These are phyloP conservation scores for Macquaria australasica DNA, from an alignment of 2,113 vertebrate species.

Conservation along the genomic window DNA sequence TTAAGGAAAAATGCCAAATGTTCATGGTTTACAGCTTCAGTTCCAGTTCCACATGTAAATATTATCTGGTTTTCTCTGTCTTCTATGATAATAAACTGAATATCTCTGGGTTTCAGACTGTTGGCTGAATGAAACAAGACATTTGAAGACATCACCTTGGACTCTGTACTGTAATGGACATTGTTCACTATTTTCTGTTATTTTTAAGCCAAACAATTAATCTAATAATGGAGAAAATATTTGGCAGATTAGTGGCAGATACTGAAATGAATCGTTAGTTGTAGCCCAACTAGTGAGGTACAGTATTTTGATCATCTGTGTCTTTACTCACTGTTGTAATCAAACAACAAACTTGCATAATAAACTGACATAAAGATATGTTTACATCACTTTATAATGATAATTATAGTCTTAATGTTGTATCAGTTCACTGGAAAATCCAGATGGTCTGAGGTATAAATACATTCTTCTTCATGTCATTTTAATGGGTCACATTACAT, in stretches of 20 bases:
- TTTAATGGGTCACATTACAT: neutral
- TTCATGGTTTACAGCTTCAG: neutral
- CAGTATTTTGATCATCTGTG: neutral
- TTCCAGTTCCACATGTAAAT: neutral
- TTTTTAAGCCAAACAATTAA: neutral
- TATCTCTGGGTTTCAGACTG: neutral
- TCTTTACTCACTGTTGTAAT: neutral
- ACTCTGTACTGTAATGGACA: neutral
- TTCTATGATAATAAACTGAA: neutral
- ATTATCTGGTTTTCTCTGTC: neutral
- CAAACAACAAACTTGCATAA: neutral
- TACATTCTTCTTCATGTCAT: neutral
- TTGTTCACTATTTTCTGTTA: neutral
- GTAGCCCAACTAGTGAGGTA: neutral
- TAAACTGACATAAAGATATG: neutral
- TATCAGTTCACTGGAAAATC: neutral
- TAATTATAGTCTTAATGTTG: neutral
- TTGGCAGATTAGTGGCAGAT: neutral
- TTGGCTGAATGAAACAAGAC: too few species aligned
- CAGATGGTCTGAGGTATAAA: neutral
- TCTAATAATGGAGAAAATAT: neutral
- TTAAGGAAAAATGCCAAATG: neutral
- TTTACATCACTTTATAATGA: neutral
- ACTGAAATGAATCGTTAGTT: neutral
- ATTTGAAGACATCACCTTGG: too few species aligned